Conservation (phyloP, 2,113 vertebrate species). For the Aptenodytes forsteri region DNA sequence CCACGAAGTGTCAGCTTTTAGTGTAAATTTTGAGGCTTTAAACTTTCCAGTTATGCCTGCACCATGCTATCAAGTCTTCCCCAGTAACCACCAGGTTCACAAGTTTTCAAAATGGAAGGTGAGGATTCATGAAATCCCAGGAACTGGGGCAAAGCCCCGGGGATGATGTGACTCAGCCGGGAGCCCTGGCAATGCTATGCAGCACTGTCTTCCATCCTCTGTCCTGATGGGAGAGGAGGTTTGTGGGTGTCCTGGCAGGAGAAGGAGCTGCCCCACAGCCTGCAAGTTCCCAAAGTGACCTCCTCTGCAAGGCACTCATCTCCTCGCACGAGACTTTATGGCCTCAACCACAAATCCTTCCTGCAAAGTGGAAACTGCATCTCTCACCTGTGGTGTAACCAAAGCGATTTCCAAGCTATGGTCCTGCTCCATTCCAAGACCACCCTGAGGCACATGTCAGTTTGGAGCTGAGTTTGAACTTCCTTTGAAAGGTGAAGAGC, state of each 20-base stretch:
- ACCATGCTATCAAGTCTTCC: not conserved
- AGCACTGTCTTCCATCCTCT: not conserved
- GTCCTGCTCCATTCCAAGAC: not conserved
- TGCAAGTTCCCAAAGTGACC: not conserved
- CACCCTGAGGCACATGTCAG: not conserved
- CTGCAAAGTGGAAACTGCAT: not conserved
- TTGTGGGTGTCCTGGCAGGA: not conserved
- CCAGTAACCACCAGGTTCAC: not conserved
- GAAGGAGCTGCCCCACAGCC: not conserved
- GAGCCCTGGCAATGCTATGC: not conserved
- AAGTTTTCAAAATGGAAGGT: not conserved
- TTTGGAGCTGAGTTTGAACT: not conserved
- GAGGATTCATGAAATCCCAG: not conserved
- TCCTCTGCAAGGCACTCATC: not conserved
- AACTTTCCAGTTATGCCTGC: not conserved
- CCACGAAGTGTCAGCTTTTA: not conserved
- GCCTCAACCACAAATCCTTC: not conserved
- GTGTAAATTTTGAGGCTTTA: not conserved
- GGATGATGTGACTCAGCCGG: not conserved
- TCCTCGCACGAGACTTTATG: rapidly evolving
- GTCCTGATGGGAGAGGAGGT: not conserved
- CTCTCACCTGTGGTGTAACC: not conserved
- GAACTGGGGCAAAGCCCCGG: not conserved
- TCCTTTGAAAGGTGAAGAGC: not conserved
- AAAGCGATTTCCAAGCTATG: not conserved